phyloP scores from a whole-genome alignment of 2,113 vertebrate genomes.

The Mugil cephalus region DNA sequence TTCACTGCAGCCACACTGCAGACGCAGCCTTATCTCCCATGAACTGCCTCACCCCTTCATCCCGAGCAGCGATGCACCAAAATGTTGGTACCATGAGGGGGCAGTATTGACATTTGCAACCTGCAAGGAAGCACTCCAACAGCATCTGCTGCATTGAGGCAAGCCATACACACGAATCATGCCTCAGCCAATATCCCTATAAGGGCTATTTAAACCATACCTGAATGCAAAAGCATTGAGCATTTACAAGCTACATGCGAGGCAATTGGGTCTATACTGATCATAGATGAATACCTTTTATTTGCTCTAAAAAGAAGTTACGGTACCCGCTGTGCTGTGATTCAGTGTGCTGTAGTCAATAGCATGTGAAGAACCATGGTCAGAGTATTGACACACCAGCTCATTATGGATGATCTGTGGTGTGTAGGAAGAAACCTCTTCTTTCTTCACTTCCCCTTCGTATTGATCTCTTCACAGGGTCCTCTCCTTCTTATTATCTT shows the following conservation, averaged over 20 bases:
- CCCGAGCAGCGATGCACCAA: slow-evolving; percentile 28
- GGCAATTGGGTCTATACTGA: slow-evolving; percentile 7
- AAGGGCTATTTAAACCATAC: neutral
- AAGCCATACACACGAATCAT: slow-evolving; percentile 26
- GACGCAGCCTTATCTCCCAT: slow-evolving; percentile 20
- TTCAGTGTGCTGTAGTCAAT: slow-evolving; percentile 68
- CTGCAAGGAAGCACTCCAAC: neutral
- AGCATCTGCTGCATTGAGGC: slow-evolving; percentile 34
- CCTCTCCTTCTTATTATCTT: slow-evolving; percentile 81
- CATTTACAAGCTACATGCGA: slow-evolving; percentile 4
- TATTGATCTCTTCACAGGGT: slow-evolving; percentile 80
- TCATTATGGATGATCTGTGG: slow-evolving; percentile 81
- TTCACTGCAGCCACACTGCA: slow-evolving; percentile 54
- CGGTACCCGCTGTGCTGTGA: slow-evolving; percentile 22
- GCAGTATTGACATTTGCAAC: slow-evolving; percentile 68
- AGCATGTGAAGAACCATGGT: slow-evolving; percentile 56
- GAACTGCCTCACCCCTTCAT: slow-evolving; percentile 15
- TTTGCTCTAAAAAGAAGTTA: slow-evolving; percentile 39
- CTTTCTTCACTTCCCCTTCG: slow-evolving; percentile 75
- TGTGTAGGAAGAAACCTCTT: slow-evolving; percentile 74
- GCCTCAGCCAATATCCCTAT: slow-evolving; percentile 21
- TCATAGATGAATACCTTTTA: neutral
- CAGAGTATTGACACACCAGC: slow-evolving; percentile 72
- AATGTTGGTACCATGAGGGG: slow-evolving; percentile 47
- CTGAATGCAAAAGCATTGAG: slow-evolving; percentile 10